Conservation (phyloP, 2,888 invertebrate genomes). For the Eilema griseolum region DNA sequence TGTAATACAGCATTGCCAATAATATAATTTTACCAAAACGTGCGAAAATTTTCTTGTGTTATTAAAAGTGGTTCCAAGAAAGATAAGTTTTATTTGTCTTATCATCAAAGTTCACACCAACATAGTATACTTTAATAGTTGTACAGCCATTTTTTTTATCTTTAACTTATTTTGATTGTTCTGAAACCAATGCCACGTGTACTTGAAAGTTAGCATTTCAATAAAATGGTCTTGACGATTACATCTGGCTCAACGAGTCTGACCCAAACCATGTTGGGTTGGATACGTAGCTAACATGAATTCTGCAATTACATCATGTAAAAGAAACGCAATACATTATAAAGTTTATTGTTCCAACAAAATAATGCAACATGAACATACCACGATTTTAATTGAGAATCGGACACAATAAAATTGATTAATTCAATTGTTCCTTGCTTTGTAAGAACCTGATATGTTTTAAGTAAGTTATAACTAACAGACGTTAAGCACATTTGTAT, state of each 20-base stretch:
- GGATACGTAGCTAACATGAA: constrained; percentile 34
- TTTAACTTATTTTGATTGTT: background rate
- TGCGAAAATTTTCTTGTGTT: background rate
- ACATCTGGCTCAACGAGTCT: constrained; percentile 24
- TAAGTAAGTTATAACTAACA: background rate
- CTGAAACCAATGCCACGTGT: background rate
- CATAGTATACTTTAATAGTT: background rate
- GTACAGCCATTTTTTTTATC: background rate
- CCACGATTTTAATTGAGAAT: constrained; percentile 51
- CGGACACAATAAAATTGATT: constrained; percentile 57
- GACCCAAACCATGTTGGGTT: constrained; percentile 21
- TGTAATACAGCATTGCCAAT: background rate
- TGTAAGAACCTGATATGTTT: constrained; percentile 8
- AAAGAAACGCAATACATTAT: constrained; percentile 44
- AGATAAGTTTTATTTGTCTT: background rate
- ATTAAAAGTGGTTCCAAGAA: background rate
- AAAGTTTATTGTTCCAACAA: constrained; percentile 53
- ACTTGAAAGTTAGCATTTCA: background rate
- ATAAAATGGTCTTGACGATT: constrained; percentile 26
- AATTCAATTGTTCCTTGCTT: constrained; percentile 53
- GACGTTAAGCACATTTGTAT: background rate
- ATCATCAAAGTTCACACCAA: background rate
- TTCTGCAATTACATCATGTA: constrained; percentile 43
- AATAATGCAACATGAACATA: constrained; percentile 43
- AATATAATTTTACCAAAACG: background rate